Base-by-base conservation (phyloP, 2,797 vertebrate species). In the Anguilla marmorata region DNA sequence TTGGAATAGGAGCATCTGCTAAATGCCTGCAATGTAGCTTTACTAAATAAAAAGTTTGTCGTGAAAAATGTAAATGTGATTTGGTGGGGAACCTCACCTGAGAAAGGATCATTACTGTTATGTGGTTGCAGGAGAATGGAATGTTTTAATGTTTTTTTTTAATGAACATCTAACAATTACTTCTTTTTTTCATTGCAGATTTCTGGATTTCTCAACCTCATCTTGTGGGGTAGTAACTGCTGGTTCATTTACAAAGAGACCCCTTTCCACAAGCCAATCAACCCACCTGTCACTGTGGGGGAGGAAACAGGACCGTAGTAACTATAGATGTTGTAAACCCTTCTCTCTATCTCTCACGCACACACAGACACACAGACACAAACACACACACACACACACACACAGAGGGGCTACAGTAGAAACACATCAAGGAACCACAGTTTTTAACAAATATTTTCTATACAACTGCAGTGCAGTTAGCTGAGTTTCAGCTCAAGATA, bases 161-260 rank as follows among this genome's bases (percentile, higher is more conserved):
- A 30, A 27, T 76, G 2, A 2, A 7, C 6, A 8, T 72, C 14
- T 21, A 69, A 48, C 69, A 27, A 45, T 52, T 0, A 45, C 50
- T 48, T n/a, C 1, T 41, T 6, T 80, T 41, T 84, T 84, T 50
- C 12, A 33, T 85, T 88, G 4, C 87, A 98, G 98, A 97, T 98
- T 89, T 98, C 98, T 33, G 98, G 98, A 82, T 99, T 98, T 92
- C 93, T 99, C 93, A 99, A 97, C 94, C 95, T 99, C 91, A 94
- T 98, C 93, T 95, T 99, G 92, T 99, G 98, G 98, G 95, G 95
- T 1, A 97, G 97, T 74, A 98, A 98, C 94, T 97, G 97, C 93
- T 99, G 98, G 98, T 98, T 98, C 94, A 97, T 98, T 90, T 99
- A 96, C 94, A 98, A 98, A 95, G 98, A 99, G 95, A 98, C 98